Evolutionary conservation across 1,140 invertebrate species (phyloP).

Genomic region (Anthonomus grandis): DNA sequence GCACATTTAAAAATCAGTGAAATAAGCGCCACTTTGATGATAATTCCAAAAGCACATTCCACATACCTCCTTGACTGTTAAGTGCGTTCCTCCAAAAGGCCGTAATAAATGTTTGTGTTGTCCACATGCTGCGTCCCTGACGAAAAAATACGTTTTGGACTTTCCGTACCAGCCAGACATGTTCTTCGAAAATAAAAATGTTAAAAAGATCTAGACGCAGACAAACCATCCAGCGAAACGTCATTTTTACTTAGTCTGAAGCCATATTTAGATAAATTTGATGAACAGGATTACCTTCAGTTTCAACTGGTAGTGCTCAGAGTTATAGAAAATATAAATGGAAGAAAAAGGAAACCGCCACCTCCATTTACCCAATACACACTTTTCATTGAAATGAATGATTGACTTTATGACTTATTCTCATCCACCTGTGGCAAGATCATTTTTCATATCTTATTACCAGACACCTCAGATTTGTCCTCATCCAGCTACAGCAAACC

Average conservation of each 20-base stretch:
- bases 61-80: too few relatives aligned
- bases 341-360: not conserved
- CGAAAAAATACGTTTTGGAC: too few relatives aligned
- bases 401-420: not conserved
- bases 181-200: too few relatives aligned
- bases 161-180: too few relatives aligned
- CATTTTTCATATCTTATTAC: not conserved
- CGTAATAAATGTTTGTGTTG: not conserved
- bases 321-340: slow-evolving; percentile 1
- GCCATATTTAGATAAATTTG: not conserved
- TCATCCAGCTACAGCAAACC: too few relatives aligned
- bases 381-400: not conserved
- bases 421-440: not conserved
- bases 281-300: not conserved
- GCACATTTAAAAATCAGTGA: too few relatives aligned
- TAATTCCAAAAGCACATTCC: too few relatives aligned
- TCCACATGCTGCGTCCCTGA: not conserved
- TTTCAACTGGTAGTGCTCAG: not conserved
- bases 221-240: too few relatives aligned
- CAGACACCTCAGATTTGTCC: not conserved
- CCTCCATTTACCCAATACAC: not conserved
- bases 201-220: too few relatives aligned
- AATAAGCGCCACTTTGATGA: too few relatives aligned
- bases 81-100: too few relatives aligned
- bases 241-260: not conserved